Percentiles rank a stretch among this genome's conserved stretches.
Evolutionary conservation across 2,797 vertebrate species (phyloP).

Genomic region (Mycteria americana): DNA sequence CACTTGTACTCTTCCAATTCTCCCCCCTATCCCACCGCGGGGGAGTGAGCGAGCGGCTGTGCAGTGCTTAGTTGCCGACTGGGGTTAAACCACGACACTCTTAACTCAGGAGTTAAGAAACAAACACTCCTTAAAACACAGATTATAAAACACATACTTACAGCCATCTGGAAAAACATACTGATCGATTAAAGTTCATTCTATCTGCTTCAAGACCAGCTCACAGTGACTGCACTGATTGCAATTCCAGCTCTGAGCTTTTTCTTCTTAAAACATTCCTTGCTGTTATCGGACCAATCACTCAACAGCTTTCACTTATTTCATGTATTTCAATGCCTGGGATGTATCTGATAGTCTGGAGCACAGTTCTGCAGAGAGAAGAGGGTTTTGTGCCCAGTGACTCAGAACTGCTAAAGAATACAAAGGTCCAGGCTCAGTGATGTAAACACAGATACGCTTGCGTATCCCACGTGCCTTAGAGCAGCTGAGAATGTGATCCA

Average conservation of each 20-base stretch:
- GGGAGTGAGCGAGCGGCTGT: too few relatives aligned
- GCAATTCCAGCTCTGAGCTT: slow-evolving; percentile 61
- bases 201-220: slow-evolving; percentile 60
- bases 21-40: too few relatives aligned
- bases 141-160: slow-evolving; percentile 60
- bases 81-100: neutral
- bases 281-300: slow-evolving; percentile 51
- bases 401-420: slow-evolving; percentile 17
- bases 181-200: slow-evolving; percentile 71
- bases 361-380: slow-evolving; percentile 39
- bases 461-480: neutral
- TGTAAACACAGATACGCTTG: neutral
- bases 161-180: slow-evolving; percentile 71
- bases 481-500: neutral
- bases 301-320: slow-evolving; percentile 64
- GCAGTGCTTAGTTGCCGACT: too few relatives aligned
- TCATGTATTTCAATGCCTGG: slow-evolving; percentile 48
- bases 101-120: slow-evolving; percentile 50
- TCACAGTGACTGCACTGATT: slow-evolving; percentile 67
- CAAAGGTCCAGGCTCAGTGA: neutral
- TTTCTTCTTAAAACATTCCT: slow-evolving; percentile 67
- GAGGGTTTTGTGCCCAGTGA: slow-evolving; percentile 54
- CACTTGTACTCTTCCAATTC: too few relatives aligned
- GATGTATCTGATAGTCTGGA: slow-evolving; percentile 43
- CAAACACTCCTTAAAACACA: slow-evolving; percentile 46